phyloP scores from a whole-genome alignment of 2,888 invertebrate species.

The Arrhopalites spinosus region DNA sequence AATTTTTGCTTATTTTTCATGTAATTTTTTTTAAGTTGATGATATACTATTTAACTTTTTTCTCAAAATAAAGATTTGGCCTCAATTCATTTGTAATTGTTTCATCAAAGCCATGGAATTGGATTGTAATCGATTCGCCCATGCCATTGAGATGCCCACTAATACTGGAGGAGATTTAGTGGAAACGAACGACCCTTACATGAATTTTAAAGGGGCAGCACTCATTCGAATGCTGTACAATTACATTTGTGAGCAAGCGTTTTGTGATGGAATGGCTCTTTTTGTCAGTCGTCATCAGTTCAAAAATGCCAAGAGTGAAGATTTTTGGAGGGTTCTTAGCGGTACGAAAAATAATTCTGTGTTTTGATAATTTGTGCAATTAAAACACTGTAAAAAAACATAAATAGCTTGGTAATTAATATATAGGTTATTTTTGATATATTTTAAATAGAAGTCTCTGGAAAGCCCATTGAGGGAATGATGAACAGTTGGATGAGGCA shows the following conservation, averaged over 20 bases:
- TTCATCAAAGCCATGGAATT: slow-evolving; percentile 82
- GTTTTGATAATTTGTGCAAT: too few relatives aligned
- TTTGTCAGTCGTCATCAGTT: slow-evolving; percentile 87
- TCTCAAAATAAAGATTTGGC: too few relatives aligned
- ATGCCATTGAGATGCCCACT: slow-evolving; percentile 93
- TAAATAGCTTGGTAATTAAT: too few relatives aligned
- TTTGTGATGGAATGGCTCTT: slow-evolving; percentile 86
- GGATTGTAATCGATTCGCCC: slow-evolving; percentile 87
- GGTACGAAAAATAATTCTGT: too few relatives aligned
- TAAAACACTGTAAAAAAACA: too few relatives aligned
- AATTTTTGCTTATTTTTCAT: too few relatives aligned
- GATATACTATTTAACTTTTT: too few relatives aligned
- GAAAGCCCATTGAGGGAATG: slow-evolving; percentile 84
- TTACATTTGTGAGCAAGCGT: slow-evolving; percentile 90
- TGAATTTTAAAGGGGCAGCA: slow-evolving; percentile 82
- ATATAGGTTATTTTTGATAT: too few relatives aligned
- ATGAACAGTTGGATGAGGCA: slow-evolving; percentile 98
- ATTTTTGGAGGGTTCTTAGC: slow-evolving; percentile 84
- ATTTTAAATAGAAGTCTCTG: slow-evolving; percentile 70
- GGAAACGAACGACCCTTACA: slow-evolving; percentile 97
- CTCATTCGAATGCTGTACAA: slow-evolving; percentile 92
- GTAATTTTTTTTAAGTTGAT: too few relatives aligned
- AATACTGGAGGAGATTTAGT: slow-evolving; percentile 93
- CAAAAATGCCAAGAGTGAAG: slow-evolving; percentile 88
- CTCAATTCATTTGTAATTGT: slow-evolving; percentile 90